phyloP scores from a whole-genome alignment of 1,140 invertebrate species.

The Drosophila persimilis region DNA sequence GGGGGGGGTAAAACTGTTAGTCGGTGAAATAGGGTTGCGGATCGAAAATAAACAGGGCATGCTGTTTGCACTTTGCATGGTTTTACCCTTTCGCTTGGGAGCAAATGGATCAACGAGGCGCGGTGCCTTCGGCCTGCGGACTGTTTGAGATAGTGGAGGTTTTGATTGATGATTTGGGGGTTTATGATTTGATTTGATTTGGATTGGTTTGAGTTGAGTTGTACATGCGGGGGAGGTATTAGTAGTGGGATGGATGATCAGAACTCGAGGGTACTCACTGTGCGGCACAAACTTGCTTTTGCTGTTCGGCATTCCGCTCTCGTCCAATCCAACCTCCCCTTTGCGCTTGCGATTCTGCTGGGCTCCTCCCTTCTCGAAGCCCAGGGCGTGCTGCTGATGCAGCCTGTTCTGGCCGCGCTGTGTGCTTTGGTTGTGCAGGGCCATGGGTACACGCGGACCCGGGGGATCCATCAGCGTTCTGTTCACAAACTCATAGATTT shows the following conservation, averaged over 20 bases:
- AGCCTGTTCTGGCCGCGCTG: constrained; percentile 46
- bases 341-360: constrained; percentile 61
- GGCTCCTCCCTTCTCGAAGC: constrained; percentile 50
- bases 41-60: background rate
- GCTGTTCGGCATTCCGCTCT: constrained; percentile 5
- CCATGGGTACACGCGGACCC: constrained; percentile 84
- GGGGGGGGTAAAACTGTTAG: constrained; percentile 53
- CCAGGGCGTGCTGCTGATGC: constrained; percentile 40
- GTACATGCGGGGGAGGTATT: constrained; percentile 24
- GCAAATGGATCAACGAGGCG: constrained; percentile 78
- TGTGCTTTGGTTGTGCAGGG: constrained; percentile 2
- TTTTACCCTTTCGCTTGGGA: constrained; percentile 79
- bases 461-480: constrained; percentile 85
- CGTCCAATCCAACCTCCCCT: constrained; percentile 33
- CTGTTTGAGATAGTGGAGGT: constrained; percentile 14
- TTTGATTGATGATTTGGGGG: constrained; percentile 7
- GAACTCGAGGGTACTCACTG: constrained; percentile 44
- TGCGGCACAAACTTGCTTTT: constrained; percentile 66
- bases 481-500: constrained; percentile 86
- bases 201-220: background rate
- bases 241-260: constrained; percentile 6
- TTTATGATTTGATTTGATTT: background rate
- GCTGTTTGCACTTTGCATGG: constrained; percentile 3
- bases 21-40: constrained; percentile 53
- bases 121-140: constrained; percentile 58